Percentiles rank a stretch among this genome's conserved stretches.
Conservation (phyloP, 2,113 vertebrate species). For the Hiodon tergisus region DNA sequence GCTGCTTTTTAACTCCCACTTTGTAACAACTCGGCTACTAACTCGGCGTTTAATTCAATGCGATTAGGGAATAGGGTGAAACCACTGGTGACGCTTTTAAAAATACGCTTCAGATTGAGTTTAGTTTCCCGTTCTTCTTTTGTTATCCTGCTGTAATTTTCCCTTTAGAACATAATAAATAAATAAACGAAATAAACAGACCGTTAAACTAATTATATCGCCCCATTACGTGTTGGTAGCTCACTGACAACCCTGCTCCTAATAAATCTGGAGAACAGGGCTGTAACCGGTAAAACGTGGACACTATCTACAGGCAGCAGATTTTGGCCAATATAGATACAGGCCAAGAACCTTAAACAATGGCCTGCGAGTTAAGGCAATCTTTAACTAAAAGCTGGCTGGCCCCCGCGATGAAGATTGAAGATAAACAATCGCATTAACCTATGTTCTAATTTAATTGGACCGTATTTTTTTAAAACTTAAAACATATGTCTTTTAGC, state of each 20-base stretch:
- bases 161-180: conserved; percentile 32
- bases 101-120: too few relatives aligned
- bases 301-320: neutral
- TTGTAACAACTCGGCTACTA: neutral
- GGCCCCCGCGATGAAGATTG: neutral
- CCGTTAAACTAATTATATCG: conserved; percentile 22
- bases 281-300: neutral
- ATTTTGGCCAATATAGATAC: neutral
- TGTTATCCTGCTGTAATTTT: conserved; percentile 30
- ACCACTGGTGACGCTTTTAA: too few relatives aligned
- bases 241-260: neutral
- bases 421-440: neutral
- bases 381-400: neutral
- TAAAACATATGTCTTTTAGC: conserved; percentile 6
- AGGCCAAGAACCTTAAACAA: neutral
- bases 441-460: conserved; percentile 20
- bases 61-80: too few relatives aligned
- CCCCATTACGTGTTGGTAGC: neutral
- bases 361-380: neutral
- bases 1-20: neutral
- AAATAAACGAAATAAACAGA: conserved; percentile 36
- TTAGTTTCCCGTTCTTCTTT: neutral
- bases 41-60: neutral
- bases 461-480: conserved; percentile 1
- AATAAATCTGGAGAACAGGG: conserved; percentile 4